phyloP scores from a whole-genome alignment of 1,140 invertebrate species.

The Steinernema khuongi region DNA sequence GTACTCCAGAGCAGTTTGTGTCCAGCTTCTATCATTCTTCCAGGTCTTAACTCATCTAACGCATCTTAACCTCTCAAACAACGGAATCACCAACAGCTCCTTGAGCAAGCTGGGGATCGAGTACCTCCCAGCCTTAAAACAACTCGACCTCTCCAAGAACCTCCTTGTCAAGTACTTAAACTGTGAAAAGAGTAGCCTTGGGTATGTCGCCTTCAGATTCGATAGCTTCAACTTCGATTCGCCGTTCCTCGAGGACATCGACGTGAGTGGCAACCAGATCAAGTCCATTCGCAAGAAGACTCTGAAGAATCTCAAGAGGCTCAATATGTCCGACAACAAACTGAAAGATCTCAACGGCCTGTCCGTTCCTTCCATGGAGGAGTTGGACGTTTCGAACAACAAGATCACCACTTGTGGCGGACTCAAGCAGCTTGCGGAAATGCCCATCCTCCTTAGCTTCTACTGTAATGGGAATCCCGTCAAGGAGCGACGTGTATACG shows the following conservation, averaged over 20 bases:
- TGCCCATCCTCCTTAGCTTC: neutral
- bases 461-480: neutral
- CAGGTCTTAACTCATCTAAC: slow-evolving; percentile 4
- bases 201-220: neutral
- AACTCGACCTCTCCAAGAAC: neutral
- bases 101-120: neutral
- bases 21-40: neutral
- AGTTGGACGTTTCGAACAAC: neutral
- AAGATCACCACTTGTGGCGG: neutral
- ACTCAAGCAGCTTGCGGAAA: neutral
- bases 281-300: neutral
- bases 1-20: neutral
- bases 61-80: neutral
- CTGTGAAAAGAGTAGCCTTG: neutral
- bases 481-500: neutral
- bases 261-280: slow-evolving; percentile 5
- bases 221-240: neutral
- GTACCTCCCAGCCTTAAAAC: neutral
- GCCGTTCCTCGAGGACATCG: neutral
- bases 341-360: neutral
- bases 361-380: neutral
- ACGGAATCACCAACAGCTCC: slow-evolving; percentile 5
- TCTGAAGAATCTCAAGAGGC: neutral
- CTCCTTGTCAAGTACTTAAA: neutral
- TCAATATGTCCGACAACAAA: neutral